A percentile compares a stretch with the other conserved stretches of the same genome.
phyloP scores from a whole-genome alignment of 2,113 vertebrate species.

The Eretmochelys imbricata region DNA sequence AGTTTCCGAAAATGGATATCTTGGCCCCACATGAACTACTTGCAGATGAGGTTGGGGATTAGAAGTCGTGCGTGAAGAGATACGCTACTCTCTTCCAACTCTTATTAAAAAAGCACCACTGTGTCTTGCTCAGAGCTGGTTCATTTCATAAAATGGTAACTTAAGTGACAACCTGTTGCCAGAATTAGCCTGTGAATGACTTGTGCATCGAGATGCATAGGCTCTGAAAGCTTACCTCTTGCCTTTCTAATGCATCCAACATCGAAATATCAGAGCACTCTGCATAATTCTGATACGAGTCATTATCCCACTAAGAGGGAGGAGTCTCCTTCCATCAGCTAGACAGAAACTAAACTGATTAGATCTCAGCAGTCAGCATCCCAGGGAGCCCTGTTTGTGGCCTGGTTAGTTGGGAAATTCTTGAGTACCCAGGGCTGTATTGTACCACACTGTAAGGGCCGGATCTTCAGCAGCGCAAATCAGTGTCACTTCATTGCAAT shows the following conservation, averaged over 20 bases:
- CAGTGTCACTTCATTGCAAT: background rate
- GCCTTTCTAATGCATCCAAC: background rate
- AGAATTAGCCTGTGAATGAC: background rate
- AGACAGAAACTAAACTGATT: background rate
- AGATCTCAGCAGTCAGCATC: background rate
- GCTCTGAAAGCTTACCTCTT: background rate
- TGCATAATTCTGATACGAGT: background rate
- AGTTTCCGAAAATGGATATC: background rate
- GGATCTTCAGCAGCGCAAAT: background rate
- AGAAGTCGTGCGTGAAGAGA: background rate
- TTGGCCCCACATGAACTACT: constrained; percentile 24
- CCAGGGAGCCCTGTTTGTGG: background rate
- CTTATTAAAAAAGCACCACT: background rate
- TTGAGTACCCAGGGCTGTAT: background rate
- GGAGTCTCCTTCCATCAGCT: background rate
- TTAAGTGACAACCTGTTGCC: background rate
- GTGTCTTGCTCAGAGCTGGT: background rate
- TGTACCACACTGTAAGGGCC: background rate
- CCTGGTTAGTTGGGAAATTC: background rate
- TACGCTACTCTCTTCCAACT: background rate
- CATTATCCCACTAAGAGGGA: background rate
- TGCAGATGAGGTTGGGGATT: rapidly evolving
- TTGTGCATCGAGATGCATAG: rapidly evolving
- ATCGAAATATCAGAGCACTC: background rate
- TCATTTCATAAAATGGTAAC: background rate